A percentile compares a stretch with the other conserved stretches of the same genome.
Evolutionary conservation across 1,140 invertebrate species (phyloP).

Genomic region (Zophobas atratus): DNA sequence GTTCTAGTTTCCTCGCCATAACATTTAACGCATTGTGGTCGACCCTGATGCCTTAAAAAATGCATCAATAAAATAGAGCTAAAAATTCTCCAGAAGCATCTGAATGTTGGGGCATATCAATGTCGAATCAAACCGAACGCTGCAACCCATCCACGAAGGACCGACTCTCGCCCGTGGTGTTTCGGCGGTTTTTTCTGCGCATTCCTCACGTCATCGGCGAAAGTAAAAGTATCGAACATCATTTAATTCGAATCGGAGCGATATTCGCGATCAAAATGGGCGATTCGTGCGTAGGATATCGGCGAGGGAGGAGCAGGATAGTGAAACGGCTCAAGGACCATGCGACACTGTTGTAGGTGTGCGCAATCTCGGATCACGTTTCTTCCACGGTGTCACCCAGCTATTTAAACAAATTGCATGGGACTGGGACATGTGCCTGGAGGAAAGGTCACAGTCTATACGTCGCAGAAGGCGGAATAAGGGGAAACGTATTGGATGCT

Average conservation of each 20-base stretch:
- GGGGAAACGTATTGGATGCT: too few species aligned
- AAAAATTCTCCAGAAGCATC: constrained; percentile 17
- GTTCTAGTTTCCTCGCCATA: constrained; percentile 20
- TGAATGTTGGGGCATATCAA: constrained; percentile 37
- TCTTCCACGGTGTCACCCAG: constrained; percentile 22
- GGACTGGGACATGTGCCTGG: constrained; percentile 31
- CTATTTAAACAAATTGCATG: constrained; percentile 35
- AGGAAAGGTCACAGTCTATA: constrained; percentile 28
- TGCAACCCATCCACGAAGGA: too few species aligned
- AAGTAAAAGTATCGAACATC: constrained; percentile 31
- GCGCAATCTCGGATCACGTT: constrained; percentile 28
- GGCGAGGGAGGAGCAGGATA: constrained; percentile 32
- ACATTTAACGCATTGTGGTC: constrained; percentile 33
- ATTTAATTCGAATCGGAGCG: constrained; percentile 7
- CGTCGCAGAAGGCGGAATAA: neutral
- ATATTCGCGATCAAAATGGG: constrained; percentile 1
- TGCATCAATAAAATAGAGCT: constrained; percentile 10
- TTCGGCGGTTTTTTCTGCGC: neutral
- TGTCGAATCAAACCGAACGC: neutral
- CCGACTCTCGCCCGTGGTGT: neutral
- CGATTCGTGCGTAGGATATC: constrained; percentile 34
- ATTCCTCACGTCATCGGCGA: constrained; percentile 11
- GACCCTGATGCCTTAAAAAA: constrained; percentile 31
- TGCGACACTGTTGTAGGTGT: constrained; percentile 28
- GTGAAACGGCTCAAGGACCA: constrained; percentile 39